A percentile compares a stretch with the other conserved stretches of the same genome.
phyloP scores from a whole-genome alignment of 2,113 vertebrate species.

The Neolamprologus falcicula region DNA sequence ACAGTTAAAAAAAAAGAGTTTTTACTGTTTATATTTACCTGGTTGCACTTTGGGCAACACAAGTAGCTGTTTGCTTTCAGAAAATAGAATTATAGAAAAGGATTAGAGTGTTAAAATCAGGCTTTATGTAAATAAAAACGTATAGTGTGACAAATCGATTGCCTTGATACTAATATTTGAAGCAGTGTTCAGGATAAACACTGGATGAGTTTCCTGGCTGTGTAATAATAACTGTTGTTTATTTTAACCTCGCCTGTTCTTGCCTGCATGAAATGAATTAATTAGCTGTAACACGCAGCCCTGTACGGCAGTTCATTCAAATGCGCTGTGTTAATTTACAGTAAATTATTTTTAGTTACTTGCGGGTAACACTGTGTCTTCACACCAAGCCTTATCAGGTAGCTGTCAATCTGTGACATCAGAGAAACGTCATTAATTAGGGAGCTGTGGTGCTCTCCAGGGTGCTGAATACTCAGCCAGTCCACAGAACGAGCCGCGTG shows the following conservation, averaged over 20 bases:
- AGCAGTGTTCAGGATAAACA: not conserved
- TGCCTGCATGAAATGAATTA: not conserved
- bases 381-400: not conserved
- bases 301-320: not conserved
- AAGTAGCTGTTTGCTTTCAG: not conserved
- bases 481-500: not conserved
- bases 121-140: not conserved
- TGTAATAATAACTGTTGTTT: not conserved
- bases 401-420: not conserved
- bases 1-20: not conserved
- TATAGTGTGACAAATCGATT: not conserved
- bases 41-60: not conserved
- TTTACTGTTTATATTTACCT: not conserved
- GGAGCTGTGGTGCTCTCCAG: conserved; percentile 27
- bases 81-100: not conserved
- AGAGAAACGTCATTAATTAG: not conserved
- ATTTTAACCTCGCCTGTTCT: not conserved
- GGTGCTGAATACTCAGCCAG: conserved; percentile 28
- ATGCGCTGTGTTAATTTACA: not conserved
- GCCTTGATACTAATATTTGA: not conserved
- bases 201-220: not conserved
- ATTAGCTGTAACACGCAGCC: not conserved
- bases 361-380: not conserved
- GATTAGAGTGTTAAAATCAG: not conserved
- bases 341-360: not conserved